phyloP scores from a whole-genome alignment of 2,113 vertebrate genomes.

The Sinocyclocheilus rhinocerous region DNA sequence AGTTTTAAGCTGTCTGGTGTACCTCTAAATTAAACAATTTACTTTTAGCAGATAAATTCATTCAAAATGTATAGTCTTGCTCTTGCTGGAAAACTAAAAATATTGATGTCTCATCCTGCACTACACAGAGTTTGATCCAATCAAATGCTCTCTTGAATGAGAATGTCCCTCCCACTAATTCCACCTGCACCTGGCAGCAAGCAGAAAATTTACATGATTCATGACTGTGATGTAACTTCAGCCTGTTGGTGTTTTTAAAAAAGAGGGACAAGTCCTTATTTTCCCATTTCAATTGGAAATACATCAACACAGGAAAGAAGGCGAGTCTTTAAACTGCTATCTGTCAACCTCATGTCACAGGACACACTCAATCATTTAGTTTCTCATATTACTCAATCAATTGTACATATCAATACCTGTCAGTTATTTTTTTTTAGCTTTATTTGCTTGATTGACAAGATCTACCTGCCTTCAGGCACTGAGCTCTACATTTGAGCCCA shows the following conservation, averaged over 20 bases:
- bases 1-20: not conserved
- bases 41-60: not conserved
- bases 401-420: not conserved
- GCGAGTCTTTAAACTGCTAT: not conserved
- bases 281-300: not conserved
- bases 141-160: not conserved
- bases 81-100: not conserved
- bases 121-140: not conserved
- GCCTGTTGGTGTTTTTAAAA: not conserved
- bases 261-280: too few relatives aligned
- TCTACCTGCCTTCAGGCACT: not conserved
- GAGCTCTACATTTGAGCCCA: conserved; percentile 21
- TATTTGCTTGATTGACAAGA: conserved; percentile 10
- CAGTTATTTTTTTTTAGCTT: not conserved
- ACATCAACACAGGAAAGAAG: not conserved
- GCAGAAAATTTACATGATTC: not conserved
- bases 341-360: not conserved
- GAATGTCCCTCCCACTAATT: not conserved
- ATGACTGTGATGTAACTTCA: not conserved
- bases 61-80: not conserved
- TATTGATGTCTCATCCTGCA: not conserved
- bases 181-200: not conserved
- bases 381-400: not conserved
- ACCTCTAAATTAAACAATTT: not conserved
- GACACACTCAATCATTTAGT: not conserved